Evolutionary conservation across 2,797 vertebrate species (phyloP).

Genomic region (Pelochelys cantorii): DNA sequence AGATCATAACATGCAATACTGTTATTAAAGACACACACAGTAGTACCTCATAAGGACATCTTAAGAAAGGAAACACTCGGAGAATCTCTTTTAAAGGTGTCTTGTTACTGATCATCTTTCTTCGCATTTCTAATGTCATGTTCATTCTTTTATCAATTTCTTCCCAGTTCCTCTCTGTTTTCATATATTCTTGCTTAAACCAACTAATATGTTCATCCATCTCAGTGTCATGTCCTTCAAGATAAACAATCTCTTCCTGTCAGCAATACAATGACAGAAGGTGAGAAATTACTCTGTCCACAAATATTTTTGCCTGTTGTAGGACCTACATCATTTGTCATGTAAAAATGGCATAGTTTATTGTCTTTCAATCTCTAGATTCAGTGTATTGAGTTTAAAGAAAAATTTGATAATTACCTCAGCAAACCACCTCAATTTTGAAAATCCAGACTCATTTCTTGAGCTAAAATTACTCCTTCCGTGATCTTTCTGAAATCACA

Average conservation of each 20-base stretch:
- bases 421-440: neutral
- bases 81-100: conserved; percentile 76
- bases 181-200: conserved; percentile 75
- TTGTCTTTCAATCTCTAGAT: neutral
- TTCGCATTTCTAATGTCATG: conserved; percentile 72
- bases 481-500: neutral
- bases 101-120: conserved; percentile 69
- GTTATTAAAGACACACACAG: neutral
- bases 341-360: neutral
- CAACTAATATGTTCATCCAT: conserved; percentile 69
- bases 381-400: neutral
- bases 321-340: neutral
- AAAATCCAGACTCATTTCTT: neutral
- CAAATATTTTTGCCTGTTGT: neutral
- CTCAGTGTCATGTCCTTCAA: conserved; percentile 27
- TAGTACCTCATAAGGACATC: conserved; percentile 78
- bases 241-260: conserved; percentile 67
- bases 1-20: neutral
- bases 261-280: neutral
- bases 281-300: neutral
- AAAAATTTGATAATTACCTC: neutral
- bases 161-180: conserved; percentile 76
- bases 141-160: conserved; percentile 78
- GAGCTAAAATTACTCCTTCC: conserved; percentile 7
- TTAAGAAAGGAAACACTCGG: conserved; percentile 78